Conservation (phyloP, 2,888 invertebrate species). For the Standfussiana lucernea region DNA sequence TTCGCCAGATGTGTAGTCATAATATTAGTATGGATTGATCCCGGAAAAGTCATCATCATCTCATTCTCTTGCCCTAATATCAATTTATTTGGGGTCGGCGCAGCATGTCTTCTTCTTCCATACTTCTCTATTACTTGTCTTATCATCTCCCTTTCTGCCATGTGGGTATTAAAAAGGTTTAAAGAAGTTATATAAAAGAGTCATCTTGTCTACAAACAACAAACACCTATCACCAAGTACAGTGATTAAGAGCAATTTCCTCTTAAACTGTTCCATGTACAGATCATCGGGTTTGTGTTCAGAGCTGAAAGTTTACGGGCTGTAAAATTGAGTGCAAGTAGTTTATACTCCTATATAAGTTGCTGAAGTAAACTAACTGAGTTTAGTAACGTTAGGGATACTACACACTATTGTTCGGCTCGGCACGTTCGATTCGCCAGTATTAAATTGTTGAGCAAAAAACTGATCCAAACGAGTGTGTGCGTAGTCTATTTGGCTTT, state of each 20-base stretch:
- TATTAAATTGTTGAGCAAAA: background rate
- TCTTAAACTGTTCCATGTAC: constrained; percentile 10
- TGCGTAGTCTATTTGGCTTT: too few relatives aligned
- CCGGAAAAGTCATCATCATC: too few relatives aligned
- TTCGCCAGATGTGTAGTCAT: background rate
- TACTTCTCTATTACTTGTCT: too few relatives aligned
- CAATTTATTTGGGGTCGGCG: too few relatives aligned
- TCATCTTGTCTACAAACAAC: background rate
- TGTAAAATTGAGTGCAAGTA: constrained; percentile 34
- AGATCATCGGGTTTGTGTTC: constrained; percentile 25
- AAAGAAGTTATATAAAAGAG: background rate
- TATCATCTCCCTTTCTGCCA: too few relatives aligned
- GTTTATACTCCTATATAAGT: constrained; percentile 19
- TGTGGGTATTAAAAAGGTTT: background rate
- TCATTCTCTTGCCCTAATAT: too few relatives aligned
- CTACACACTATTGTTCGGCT: background rate
- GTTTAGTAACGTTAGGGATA: constrained; percentile 3
- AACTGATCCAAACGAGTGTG: background rate
- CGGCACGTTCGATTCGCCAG: background rate
- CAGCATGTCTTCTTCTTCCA: too few relatives aligned
- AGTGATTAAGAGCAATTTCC: constrained; percentile 5
- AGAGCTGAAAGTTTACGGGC: constrained; percentile 29
- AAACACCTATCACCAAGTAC: background rate
- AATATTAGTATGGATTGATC: background rate
- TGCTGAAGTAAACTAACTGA: constrained; percentile 27